Evolutionary conservation across 2,888 invertebrate genomes (phyloP).

Genomic region (Anthoptus insignis): DNA sequence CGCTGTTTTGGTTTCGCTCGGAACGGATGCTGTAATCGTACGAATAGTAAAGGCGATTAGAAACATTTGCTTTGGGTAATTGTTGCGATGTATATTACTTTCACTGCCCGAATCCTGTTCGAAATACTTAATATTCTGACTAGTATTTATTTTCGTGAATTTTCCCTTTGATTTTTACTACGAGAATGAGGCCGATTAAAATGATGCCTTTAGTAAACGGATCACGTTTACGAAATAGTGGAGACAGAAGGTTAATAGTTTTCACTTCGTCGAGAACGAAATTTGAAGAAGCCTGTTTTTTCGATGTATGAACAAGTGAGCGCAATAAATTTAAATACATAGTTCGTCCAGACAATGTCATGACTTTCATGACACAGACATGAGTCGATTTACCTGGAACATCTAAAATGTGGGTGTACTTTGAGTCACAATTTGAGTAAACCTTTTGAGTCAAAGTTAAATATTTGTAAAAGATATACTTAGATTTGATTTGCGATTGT

Average conservation of each 20-base stretch:
- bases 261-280: constrained; percentile 15
- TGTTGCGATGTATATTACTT: constrained; percentile 12
- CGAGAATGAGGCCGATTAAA: constrained; percentile 30
- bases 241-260: constrained; percentile 25
- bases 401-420: too few species aligned
- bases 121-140: constrained; percentile 26
- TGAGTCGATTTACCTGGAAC: too few species aligned
- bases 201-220: constrained; percentile 43
- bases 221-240: constrained; percentile 40
- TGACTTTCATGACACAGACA: too few species aligned
- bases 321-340: too few species aligned
- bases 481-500: too few species aligned
- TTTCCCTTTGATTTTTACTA: constrained; percentile 25
- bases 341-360: too few species aligned
- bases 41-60: background rate
- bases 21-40: constrained; percentile 5
- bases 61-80: background rate
- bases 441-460: too few species aligned
- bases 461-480: too few species aligned
- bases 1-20: constrained; percentile 4
- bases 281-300: background rate
- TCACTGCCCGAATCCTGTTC: constrained; percentile 23
- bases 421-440: too few species aligned
- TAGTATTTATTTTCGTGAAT: constrained; percentile 28
- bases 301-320: too few species aligned